Evolutionary conservation across 2,888 invertebrate species (phyloP), one percentile per base, ranked within the genome.

Genomic region (Drosophila maculinotata): DNA sequence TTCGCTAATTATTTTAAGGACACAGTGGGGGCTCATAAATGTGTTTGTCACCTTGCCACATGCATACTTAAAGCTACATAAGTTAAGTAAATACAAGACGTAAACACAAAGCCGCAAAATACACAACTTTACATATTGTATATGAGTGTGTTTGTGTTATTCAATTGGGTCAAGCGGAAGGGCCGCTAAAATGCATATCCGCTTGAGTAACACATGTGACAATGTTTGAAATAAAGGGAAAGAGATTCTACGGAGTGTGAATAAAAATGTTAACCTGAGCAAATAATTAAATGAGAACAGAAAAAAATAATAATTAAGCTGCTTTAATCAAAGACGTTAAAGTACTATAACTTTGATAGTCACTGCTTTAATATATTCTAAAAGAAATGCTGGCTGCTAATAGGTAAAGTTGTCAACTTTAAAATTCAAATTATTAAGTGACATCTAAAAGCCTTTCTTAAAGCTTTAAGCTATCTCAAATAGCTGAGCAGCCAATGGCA

Each of bases 141-240:
- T 15, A 9, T 33, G 17, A 8, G n/a, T 33, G 14, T 4, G 28
- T 38, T 2, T 51, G 26, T 53, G 30, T 9, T 0, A 8, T 39
- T n/a, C 33, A 79, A 69, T 71, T 68, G 60, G 73, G 76, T 81
- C 76, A 78, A 79, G 35, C 73, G 76, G 79, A 85, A 68, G 39
- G 60, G 39, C 9, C 42, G 53, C 64, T 52, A 41, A 71, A 71
- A 52, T 65, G 77, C 49, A 86, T 79, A 79, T 86, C 70, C 84
- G 65, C 38, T 68, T 66, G 28, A 48, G 1, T 31, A 14, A 35
- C 31, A 47, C 41, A 63, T 36, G 14, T 6, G 53, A 42, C 58
- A 44, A 36, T 25, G 10, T 31, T n/a, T n/a, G 5, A 33, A 31
- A 23, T 12, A n/a, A 12, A 14, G 14, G 30, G 20, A 8, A 28